Percentiles rank a stretch among this genome's conserved stretches.
Conservation (phyloP, 1,140 invertebrate species). For the Thalassaphorura encarpata region DNA sequence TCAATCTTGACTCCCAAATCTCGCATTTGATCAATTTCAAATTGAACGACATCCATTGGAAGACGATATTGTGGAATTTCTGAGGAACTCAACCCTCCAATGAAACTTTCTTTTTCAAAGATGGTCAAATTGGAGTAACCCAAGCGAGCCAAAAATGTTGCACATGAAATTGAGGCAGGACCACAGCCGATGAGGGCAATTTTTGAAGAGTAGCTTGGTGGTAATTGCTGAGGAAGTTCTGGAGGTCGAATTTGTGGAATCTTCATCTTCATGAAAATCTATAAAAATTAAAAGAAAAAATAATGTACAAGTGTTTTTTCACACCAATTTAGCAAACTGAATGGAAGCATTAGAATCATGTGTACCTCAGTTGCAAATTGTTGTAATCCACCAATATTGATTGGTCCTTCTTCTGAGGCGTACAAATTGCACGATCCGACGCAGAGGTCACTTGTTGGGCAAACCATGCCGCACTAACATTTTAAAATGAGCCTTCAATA, state of each 20-base stretch:
- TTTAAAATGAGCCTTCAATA: too few relatives aligned
- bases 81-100: constrained; percentile 82
- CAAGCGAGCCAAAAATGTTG: constrained; percentile 83
- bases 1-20: constrained; percentile 86
- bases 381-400: constrained; percentile 96
- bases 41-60: constrained; percentile 83
- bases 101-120: constrained; percentile 76
- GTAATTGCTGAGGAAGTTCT: constrained; percentile 42
- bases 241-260: constrained; percentile 75
- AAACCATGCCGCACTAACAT: constrained; percentile 99
- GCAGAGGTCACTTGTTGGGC: constrained; percentile 95
- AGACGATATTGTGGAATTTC: constrained; percentile 97
- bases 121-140: constrained; percentile 87
- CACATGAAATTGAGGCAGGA: constrained; percentile 93
- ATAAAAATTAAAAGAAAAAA: constrained; percentile 5
- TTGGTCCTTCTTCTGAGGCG: constrained; percentile 90
- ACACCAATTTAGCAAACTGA: neutral
- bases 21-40: constrained; percentile 82
- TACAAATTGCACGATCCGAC: constrained; percentile 94
- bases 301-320: too few relatives aligned
- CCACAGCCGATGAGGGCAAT: constrained; percentile 89
- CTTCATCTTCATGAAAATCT: constrained; percentile 89
- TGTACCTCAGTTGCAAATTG: constrained; percentile 94
- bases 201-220: constrained; percentile 53
- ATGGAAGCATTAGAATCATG: constrained; percentile 19